These are phyloP conservation scores for Venustaconcha ellipsiformis DNA, from an alignment of 1,140 invertebrate genomes.

Conservation along the genomic window DNA sequence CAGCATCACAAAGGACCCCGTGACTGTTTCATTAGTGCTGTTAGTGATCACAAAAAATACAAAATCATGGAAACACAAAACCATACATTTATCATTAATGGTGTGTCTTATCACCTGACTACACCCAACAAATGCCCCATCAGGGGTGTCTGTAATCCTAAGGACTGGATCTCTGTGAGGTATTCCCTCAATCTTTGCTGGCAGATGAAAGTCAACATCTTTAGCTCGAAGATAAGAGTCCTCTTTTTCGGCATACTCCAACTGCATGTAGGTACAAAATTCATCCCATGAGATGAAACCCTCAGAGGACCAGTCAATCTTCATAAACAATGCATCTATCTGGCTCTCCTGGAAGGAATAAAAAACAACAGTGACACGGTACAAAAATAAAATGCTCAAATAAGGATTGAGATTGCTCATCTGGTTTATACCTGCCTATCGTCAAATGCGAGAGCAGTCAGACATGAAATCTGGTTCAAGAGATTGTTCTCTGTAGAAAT, in stretches of 20 bases:
- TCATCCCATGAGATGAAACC: conserved; percentile 68
- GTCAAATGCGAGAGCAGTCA: too few relatives aligned
- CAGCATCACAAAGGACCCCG: too few relatives aligned
- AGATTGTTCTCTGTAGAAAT: too few relatives aligned
- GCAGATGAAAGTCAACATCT: conserved; percentile 65
- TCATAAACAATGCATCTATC: conserved; percentile 68
- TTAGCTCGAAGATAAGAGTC: conserved; percentile 65
- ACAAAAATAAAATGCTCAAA: too few relatives aligned
- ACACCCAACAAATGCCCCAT: conserved; percentile 66
- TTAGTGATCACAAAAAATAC: too few relatives aligned
- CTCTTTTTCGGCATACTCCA: conserved; percentile 68
- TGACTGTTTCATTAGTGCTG: too few relatives aligned
- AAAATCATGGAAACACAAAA: background rate
- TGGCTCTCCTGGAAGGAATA: conserved; percentile 55
- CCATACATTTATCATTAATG: background rate
- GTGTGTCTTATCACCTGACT: conserved; percentile 49
- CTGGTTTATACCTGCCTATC: too few relatives aligned
- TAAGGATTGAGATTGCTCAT: too few relatives aligned
- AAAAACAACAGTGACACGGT: background rate
- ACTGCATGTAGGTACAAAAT: conserved; percentile 70
- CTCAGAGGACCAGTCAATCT: conserved; percentile 68
- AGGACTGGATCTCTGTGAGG: conserved; percentile 65
- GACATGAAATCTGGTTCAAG: too few relatives aligned
- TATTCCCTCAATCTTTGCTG: conserved; percentile 61
- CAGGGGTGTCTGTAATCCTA: conserved; percentile 59